A percentile compares a stretch with the other conserved stretches of the same genome.
Evolutionary conservation across 2,113 vertebrate species (phyloP).

Genomic region (Coregonus clupeaformis): DNA sequence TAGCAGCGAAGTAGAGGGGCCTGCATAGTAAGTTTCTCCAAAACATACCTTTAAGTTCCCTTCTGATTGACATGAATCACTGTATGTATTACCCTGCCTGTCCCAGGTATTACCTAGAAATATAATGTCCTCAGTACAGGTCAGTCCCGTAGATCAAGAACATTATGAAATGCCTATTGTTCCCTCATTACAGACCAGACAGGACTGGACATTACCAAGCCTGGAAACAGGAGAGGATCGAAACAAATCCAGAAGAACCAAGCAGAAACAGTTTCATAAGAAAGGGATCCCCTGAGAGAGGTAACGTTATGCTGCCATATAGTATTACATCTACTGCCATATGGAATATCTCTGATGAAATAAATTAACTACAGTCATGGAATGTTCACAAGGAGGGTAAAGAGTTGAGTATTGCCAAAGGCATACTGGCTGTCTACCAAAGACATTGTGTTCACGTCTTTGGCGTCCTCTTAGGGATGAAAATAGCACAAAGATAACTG

Average conservation of each 20-base stretch:
- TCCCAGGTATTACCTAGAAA: no score
- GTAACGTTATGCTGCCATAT: neutral
- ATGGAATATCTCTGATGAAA: neutral
- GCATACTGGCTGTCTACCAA: neutral
- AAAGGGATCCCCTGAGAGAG: neutral
- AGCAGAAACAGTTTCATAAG: neutral
- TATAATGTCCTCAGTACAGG: no score
- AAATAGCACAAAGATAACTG: neutral
- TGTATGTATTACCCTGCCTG: no score
- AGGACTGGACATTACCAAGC: no score
- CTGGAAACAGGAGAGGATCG: no score
- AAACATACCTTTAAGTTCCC: no score
- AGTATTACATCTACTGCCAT: neutral
- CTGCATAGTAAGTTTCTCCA: no score
- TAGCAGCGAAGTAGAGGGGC: no score
- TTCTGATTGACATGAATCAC: no score
- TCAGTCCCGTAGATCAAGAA: no score
- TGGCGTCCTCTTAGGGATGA: neutral
- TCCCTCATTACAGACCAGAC: no score
- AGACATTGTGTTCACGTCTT: neutral
- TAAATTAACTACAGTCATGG: neutral
- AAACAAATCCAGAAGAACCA: neutral
- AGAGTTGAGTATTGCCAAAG: neutral
- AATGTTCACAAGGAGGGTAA: neutral
- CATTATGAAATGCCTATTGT: no score